Base-by-base conservation (phyloP, 2,888 invertebrate genomes). In the Drosophila formosana region DNA sequence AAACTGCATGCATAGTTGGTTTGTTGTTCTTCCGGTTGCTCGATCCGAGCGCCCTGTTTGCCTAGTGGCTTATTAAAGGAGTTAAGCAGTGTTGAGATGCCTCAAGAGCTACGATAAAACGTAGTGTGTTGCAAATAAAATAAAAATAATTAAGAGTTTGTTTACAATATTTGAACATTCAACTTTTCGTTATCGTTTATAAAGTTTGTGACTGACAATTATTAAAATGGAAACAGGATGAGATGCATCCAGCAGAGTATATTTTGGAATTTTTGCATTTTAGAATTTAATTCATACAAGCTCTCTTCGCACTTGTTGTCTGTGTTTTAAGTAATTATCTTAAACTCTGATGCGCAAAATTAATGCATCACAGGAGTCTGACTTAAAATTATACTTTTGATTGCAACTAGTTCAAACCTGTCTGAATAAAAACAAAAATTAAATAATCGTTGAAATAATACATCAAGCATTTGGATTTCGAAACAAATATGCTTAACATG, bases 21-120 rank as follows among this genome's bases (percentile, higher is more conserved):
- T 43, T 53, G 30, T 72, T 66, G 47, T 34, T 45, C 5, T 34
- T 37, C 25, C n/a, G 18, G 7, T 4, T 7, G 3, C n/a, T n/a
- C 11, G 25, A 6, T 26, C 30, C 28, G 8, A 25, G 32, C 50
- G 49, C 49, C 18, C 37, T 43, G 57, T 72, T 64, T 64, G 46
- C 51, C 41, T 50, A 23, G 50, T 26, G 50, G 66, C 55, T 66
- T 66, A 56, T 30, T 55, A 51, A 46, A 50, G 6, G 28, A 65
- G 49, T 43, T 66, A 60, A 66, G 43, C 52, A 58, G 25, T 28
- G 39, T 49, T 13, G 28, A 55, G 65, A 51, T 53, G 28, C 32
- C 45, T 5, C n/a, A 18, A 34, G 30, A 39, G 18, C 34, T 28
- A 8, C 34, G 39, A 61, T 56, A 56, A 60, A 45, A 61, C 46